Evolutionary conservation across 1,140 invertebrate species (phyloP).

Genomic region (Pachyrhynchus sulphureomaculatus): DNA sequence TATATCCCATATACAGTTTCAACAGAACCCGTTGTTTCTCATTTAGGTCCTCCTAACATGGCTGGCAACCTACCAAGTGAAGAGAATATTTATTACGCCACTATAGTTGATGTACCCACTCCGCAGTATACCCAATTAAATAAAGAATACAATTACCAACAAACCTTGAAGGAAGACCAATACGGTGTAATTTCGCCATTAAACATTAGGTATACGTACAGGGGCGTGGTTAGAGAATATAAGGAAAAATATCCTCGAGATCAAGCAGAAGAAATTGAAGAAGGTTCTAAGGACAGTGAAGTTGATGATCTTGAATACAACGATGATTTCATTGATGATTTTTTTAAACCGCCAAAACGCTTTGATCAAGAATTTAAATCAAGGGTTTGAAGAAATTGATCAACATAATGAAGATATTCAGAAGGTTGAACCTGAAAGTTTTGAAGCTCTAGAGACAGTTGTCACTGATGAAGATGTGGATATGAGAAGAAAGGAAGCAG

Average conservation of each 20-base stretch:
- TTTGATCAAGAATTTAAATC: background rate
- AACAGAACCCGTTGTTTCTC: no score
- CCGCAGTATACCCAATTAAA: background rate
- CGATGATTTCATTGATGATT: slow-evolving; percentile 23
- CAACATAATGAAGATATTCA: background rate
- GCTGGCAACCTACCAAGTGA: no score
- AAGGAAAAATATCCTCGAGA: slow-evolving; percentile 21
- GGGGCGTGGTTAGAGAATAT: slow-evolving; percentile 31
- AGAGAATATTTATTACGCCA: background rate
- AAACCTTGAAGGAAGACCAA: slow-evolving; percentile 31
- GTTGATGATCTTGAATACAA: slow-evolving; percentile 4
- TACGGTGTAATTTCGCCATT: slow-evolving; percentile 30
- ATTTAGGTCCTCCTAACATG: no score
- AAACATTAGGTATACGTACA: slow-evolving; percentile 24
- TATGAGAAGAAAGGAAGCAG: background rate
- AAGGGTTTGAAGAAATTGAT: background rate
- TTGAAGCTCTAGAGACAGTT: background rate
- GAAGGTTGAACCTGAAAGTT: background rate
- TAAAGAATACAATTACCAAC: background rate
- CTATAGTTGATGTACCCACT: background rate
- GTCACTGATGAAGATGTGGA: background rate
- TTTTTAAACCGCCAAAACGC: slow-evolving; percentile 11
- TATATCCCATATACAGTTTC: no score
- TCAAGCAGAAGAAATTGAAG: slow-evolving; percentile 1
- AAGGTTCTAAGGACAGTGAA: background rate